These are phyloP conservation scores for Drosophila pseudoananassae DNA, from an alignment of 1,140 invertebrate species.

Conservation along the genomic window DNA sequence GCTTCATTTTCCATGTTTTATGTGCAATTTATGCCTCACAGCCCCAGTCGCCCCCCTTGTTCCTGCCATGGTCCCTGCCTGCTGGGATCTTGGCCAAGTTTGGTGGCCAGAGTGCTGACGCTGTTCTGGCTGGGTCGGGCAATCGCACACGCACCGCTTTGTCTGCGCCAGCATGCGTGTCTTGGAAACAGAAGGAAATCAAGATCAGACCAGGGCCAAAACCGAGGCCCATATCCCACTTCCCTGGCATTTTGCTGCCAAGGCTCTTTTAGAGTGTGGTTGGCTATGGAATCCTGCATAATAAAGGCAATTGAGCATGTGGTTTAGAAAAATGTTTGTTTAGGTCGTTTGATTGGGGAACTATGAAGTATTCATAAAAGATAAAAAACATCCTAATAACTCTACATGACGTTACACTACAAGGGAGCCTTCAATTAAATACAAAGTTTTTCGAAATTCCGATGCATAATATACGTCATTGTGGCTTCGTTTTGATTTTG, in stretches of 20 bases:
- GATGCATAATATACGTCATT: too few relatives aligned
- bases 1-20: slow-evolving; percentile 83
- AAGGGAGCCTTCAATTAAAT: too few relatives aligned
- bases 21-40: slow-evolving; percentile 78
- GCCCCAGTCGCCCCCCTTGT: slow-evolving; percentile 20
- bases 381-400: too few relatives aligned
- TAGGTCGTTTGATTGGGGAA: slow-evolving; percentile 9
- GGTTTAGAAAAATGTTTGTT: slow-evolving; percentile 29
- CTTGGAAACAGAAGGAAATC: slow-evolving; percentile 37
- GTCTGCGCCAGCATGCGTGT: slow-evolving; percentile 54
- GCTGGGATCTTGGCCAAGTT: slow-evolving; percentile 7
- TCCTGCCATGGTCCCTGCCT: neutral
- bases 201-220: slow-evolving; percentile 1
- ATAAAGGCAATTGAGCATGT: slow-evolving; percentile 52
- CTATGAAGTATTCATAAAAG: neutral
- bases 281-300: slow-evolving; percentile 54
- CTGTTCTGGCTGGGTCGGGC: slow-evolving; percentile 68
- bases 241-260: slow-evolving; percentile 46
- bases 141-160: slow-evolving; percentile 76
- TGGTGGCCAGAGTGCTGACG: slow-evolving; percentile 55
- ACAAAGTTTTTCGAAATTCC: too few relatives aligned
- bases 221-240: slow-evolving; percentile 4
- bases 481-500: too few relatives aligned
- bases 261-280: slow-evolving; percentile 43
- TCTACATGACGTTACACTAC: too few relatives aligned